Conservation (phyloP, 2,113 vertebrate species). For the Archilochus colubris region DNA sequence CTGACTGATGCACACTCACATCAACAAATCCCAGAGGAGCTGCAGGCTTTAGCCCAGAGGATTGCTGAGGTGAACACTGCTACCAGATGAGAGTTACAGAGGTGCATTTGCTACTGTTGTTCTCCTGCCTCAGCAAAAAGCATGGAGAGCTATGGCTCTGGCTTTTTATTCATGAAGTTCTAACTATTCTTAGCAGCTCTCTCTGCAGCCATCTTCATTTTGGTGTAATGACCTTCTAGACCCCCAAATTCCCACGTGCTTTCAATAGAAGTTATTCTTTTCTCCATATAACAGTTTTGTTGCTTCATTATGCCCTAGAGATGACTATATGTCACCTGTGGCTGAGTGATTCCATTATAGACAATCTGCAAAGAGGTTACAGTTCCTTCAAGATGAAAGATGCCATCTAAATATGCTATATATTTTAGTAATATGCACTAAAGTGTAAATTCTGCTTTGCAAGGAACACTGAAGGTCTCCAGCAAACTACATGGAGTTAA, state of each 20-base stretch:
- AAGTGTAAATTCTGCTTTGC: slow-evolving; percentile 41
- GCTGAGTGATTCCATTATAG: slow-evolving; percentile 35
- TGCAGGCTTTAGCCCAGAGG: rapidly evolving
- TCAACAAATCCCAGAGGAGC: neutral
- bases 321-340: neutral
- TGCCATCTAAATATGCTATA: slow-evolving; percentile 7
- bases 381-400: slow-evolving; percentile 27
- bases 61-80: neutral
- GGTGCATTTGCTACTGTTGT: neutral
- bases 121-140: neutral
- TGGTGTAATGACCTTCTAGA: neutral
- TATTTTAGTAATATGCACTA: slow-evolving; percentile 53
- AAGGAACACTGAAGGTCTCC: slow-evolving; percentile 35
- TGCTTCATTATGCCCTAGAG: slow-evolving; percentile 39
- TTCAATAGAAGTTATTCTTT: slow-evolving; percentile 22
- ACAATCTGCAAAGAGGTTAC: slow-evolving; percentile 25
- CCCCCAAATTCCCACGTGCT: neutral
- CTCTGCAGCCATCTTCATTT: neutral
- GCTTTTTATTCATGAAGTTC: neutral
- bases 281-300: neutral
- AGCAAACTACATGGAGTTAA: slow-evolving; percentile 36
- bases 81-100: neutral
- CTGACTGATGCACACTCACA: neutral
- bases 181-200: neutral
- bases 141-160: neutral